These are phyloP conservation scores for Cyanoderma ruficeps DNA, from an alignment of 2,113 vertebrate species.

Conservation along the genomic window DNA sequence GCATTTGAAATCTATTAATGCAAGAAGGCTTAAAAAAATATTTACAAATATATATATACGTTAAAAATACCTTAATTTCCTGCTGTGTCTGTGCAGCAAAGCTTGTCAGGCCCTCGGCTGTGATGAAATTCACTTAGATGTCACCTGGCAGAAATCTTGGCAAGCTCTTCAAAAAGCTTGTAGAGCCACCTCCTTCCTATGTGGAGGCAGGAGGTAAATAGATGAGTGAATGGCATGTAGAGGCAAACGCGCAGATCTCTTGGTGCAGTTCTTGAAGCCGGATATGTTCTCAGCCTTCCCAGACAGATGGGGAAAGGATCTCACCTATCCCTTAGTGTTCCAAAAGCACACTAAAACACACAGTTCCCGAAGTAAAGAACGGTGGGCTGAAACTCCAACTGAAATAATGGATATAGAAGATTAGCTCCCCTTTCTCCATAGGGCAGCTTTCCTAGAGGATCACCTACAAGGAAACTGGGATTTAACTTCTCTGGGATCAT, in stretches of 20 bases:
- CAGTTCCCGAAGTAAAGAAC: not conserved
- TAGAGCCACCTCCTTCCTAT: too few relatives aligned
- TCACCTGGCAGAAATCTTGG: not conserved
- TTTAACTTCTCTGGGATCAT: not conserved
- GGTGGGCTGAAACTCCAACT: not conserved
- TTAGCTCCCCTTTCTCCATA: not conserved
- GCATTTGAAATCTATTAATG: not conserved
- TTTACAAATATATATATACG: not conserved
- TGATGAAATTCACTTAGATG: not conserved
- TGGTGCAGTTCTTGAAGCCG: not conserved
- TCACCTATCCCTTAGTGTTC: not conserved
- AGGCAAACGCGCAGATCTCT: not conserved
- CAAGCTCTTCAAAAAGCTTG: not conserved
- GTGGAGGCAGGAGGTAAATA: not conserved
- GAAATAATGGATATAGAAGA: not conserved
- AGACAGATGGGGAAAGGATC: not conserved
- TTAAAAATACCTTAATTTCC: not conserved
- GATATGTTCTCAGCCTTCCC: not conserved
- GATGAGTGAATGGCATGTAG: not conserved
- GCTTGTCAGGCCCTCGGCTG: too few relatives aligned
- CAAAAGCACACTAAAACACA: not conserved
- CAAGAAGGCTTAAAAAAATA: not conserved
- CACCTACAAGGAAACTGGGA: not conserved
- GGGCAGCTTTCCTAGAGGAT: not conserved
- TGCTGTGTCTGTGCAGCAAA: not conserved